phyloP scores from a whole-genome alignment of 2,113 vertebrate genomes.

The Pyxicephalus adspersus region DNA sequence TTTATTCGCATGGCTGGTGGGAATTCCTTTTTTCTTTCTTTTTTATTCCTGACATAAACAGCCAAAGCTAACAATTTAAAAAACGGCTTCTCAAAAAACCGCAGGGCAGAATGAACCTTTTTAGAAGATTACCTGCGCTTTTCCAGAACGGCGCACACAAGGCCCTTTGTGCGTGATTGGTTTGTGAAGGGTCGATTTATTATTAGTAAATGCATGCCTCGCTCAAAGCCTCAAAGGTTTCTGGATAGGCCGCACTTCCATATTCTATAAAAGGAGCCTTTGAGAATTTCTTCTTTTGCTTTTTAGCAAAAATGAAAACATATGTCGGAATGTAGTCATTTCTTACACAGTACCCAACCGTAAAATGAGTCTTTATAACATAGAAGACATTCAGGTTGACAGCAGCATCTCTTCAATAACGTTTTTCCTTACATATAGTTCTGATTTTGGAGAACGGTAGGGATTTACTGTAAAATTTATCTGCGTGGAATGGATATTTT shows the following conservation, averaged over 20 bases:
- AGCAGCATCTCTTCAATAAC: not conserved
- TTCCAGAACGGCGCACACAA: slow-evolving; percentile 1
- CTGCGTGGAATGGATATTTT: not conserved
- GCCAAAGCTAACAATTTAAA: slow-evolving; percentile 46
- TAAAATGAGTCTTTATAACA: slow-evolving; percentile 58
- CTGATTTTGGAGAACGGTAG: not conserved
- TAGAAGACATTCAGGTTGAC: not conserved
- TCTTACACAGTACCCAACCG: slow-evolving; percentile 42
- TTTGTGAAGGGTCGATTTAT: slow-evolving; percentile 36
- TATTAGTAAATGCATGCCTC: slow-evolving; percentile 40
- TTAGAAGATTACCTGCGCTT: not conserved
- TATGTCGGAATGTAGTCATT: slow-evolving; percentile 57
- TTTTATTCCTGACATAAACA: slow-evolving; percentile 30
- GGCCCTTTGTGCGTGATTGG: slow-evolving; percentile 22
- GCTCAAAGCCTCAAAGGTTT: slow-evolving; percentile 2
- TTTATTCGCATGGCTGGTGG: not conserved
- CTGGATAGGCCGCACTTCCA: slow-evolving; percentile 54
- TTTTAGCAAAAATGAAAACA: slow-evolving; percentile 56
- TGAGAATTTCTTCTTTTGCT: slow-evolving; percentile 43
- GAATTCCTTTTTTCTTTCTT: not conserved
- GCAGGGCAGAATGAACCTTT: not conserved
- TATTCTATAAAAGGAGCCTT: slow-evolving; percentile 47
- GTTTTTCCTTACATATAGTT: too few species aligned
- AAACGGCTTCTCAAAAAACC: slow-evolving; percentile 9
- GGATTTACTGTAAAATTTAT: not conserved